Evolutionary conservation across 2,113 vertebrate genomes (phyloP), one percentile per base, ranked within the genome.

Genomic region (Toxostoma redivivum): DNA sequence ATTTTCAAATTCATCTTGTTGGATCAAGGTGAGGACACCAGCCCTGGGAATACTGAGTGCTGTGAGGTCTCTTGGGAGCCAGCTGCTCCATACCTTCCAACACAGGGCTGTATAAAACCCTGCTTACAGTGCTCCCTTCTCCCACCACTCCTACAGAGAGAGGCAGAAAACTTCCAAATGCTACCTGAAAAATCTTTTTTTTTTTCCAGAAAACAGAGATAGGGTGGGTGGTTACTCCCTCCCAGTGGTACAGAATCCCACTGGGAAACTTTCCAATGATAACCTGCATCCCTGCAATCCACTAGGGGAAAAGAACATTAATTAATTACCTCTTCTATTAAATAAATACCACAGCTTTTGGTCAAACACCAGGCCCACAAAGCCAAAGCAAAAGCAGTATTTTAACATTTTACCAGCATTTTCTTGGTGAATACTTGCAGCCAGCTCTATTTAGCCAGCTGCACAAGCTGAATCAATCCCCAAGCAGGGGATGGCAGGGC

Each of bases 401-500:
- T 87, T 58, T 67, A 58, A 17, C 15, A 14, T 27, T 86, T 83
- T 21, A 65, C 12, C 80, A 40, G 45, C 40, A 42, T 81, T 48
- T 78, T 5, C 21, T 66, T 37, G 70, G 44, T 67, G 45, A 76
- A 44, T 22, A 7, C 35, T 61, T 92, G 37, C 48, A 92, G n/a
- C 9, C 70, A 87, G 33, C 19, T 72, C 28, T 61, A 0, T 48
- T 64, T 19, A 71, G 70, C 18, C 50, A 40, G 27, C 5, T 2
- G 37, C 51, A 66, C 0, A 3, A 45, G 38, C 56, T n/a, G 80
- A 56, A 65, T 33, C 0, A 0, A 81, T 70, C 51, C 60, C 51
- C 56, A 58, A n/a, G 78, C 28, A 47, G 19, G 31, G 5, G 15
- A 58, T 0, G 0, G 42, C 74, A 66, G 38, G 25, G 38, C 67